Evolutionary conservation across 2,888 invertebrate genomes (phyloP).

Genomic region (Agonopterix arenella): DNA sequence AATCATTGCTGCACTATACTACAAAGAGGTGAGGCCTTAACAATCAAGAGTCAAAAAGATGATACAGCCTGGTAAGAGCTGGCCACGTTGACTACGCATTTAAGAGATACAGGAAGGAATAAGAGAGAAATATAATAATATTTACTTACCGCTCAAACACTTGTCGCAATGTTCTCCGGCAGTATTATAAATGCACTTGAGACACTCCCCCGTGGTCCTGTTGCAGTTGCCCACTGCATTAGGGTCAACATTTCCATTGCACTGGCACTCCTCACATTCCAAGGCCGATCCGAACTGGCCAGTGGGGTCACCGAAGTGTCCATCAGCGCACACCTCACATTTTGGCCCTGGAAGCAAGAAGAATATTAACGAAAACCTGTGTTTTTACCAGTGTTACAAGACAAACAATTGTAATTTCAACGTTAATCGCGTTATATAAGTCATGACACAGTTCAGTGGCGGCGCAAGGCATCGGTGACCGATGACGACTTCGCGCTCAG

Average conservation of each 20-base stretch:
- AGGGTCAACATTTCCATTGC: conserved; percentile 94
- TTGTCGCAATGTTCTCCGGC: conserved; percentile 94
- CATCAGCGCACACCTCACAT: conserved; percentile 97
- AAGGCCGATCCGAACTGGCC: conserved; percentile 78
- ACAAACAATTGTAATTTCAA: no score
- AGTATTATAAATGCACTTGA: conserved; percentile 97
- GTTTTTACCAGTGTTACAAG: no score
- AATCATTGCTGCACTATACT: no score
- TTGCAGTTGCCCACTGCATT: conserved; percentile 99
- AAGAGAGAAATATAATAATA: not conserved
- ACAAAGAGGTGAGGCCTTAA: no score
- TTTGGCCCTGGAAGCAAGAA: conserved; percentile 68
- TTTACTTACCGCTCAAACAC: conserved; percentile 87
- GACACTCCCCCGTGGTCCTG: conserved; percentile 95
- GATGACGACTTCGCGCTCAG: no score
- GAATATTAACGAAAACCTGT: not conserved
- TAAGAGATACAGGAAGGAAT: no score
- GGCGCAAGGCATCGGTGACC: no score
- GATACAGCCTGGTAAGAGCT: no score
- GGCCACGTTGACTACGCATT: no score
- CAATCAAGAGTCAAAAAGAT: no score
- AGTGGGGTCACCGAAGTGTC: conserved; percentile 94
- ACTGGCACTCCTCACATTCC: conserved; percentile 91
- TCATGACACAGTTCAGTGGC: no score
- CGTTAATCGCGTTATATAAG: no score